These are phyloP conservation scores for Conops quadrifasciatus DNA, from an alignment of 2,888 invertebrate genomes.

Conservation along the genomic window DNA sequence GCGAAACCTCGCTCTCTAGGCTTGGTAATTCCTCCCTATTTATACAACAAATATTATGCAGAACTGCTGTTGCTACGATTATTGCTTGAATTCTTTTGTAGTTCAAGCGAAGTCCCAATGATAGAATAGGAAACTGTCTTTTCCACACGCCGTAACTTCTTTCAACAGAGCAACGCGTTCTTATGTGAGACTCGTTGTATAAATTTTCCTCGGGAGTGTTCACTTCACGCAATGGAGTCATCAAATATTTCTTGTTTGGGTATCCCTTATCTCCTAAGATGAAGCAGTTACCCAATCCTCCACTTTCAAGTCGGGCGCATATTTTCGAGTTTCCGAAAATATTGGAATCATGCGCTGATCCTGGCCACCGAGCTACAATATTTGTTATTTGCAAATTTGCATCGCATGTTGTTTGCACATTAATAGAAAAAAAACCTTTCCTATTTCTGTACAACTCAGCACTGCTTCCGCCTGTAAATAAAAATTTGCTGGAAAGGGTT, in stretches of 20 bases:
- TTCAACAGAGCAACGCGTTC: conserved; percentile 36
- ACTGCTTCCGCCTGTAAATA: too few species aligned
- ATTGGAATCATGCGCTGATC: background rate
- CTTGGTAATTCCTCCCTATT: background rate
- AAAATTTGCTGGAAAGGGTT: too few species aligned
- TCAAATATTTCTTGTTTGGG: background rate
- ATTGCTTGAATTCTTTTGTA: conserved; percentile 31
- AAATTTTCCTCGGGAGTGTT: conserved; percentile 22
- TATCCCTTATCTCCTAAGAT: conserved; percentile 12
- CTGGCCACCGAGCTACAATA: conserved; percentile 2
- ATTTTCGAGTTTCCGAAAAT: background rate
- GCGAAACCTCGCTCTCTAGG: background rate
- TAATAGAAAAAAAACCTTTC: too few species aligned
- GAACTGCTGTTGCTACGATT: conserved; percentile 38
- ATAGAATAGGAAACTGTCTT: conserved; percentile 37
- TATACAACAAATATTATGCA: conserved; percentile 37
- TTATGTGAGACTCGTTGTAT: conserved; percentile 36
- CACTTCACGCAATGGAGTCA: background rate
- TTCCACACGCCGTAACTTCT: conserved; percentile 39
- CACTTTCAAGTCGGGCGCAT: conserved; percentile 3
- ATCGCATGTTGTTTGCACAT: background rate
- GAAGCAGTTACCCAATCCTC: conserved; percentile 1
- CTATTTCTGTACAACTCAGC: too few species aligned
- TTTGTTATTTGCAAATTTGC: background rate
- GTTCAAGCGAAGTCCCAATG: conserved; percentile 34